Evolutionary conservation across 2,888 invertebrate species (phyloP).

Genomic region (Apotomis capreana): DNA sequence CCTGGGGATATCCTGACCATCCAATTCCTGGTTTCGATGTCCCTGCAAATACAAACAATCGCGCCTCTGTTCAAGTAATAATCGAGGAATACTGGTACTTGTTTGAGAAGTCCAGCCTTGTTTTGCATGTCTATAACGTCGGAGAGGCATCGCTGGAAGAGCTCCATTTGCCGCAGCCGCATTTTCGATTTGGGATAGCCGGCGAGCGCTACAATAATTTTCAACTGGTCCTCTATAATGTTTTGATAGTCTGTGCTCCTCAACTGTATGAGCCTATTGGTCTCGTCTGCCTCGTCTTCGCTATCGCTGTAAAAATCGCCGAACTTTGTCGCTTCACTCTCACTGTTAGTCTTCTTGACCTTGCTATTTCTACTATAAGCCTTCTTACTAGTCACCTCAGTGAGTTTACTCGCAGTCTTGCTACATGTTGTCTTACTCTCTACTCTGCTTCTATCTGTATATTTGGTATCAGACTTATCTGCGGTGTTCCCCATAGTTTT

Average conservation of each 20-base stretch:
- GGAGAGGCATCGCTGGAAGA: slow-evolving; percentile 64
- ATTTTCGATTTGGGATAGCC: slow-evolving; percentile 75
- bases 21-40: slow-evolving; percentile 71
- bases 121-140: slow-evolving; percentile 73
- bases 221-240: slow-evolving; percentile 68
- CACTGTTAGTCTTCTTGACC: slow-evolving; percentile 50
- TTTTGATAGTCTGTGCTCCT: slow-evolving; percentile 69
- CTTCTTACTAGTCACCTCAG: slow-evolving; percentile 24
- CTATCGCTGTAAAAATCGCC: slow-evolving; percentile 66
- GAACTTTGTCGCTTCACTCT: slow-evolving; percentile 62
- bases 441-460: slow-evolving; percentile 45
- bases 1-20: slow-evolving; percentile 69
- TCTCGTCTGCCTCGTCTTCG: slow-evolving; percentile 68
- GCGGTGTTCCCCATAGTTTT: slow-evolving; percentile 35
- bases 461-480: slow-evolving; percentile 55
- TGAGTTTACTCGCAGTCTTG: slow-evolving; percentile 45
- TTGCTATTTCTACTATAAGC: slow-evolving; percentile 53
- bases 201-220: slow-evolving; percentile 67
- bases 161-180: slow-evolving; percentile 67
- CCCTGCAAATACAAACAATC: slow-evolving; percentile 73
- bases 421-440: slow-evolving; percentile 49
- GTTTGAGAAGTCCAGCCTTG: slow-evolving; percentile 66
- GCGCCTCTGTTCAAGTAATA: slow-evolving; percentile 75
- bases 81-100: slow-evolving; percentile 67
- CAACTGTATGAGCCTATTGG: slow-evolving; percentile 66